Conservation (phyloP, 2,888 invertebrate species). For the Smittia aterrima region DNA sequence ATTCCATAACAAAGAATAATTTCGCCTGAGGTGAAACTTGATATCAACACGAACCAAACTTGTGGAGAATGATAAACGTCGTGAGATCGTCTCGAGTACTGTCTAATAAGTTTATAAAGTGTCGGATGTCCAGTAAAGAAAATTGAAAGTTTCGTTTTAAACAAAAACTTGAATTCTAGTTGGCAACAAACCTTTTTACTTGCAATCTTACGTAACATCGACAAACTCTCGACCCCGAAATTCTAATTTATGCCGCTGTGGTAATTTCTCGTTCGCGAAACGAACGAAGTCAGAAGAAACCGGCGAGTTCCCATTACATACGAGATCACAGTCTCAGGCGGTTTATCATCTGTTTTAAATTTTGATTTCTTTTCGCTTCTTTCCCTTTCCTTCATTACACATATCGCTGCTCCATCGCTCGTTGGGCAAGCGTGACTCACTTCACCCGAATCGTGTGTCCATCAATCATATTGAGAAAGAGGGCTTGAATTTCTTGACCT, state of each 20-base stretch:
- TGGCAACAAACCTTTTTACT: no score
- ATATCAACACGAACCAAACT: no score
- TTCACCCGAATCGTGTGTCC: not conserved
- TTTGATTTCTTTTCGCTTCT: slow-evolving; percentile 8
- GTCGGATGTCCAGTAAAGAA: no score
- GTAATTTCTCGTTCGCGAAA: not conserved
- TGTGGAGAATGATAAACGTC: no score
- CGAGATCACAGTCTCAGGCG: not conserved
- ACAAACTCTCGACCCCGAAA: not conserved
- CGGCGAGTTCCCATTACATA: not conserved
- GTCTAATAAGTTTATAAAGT: no score
- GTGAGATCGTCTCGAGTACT: no score
- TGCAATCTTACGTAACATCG: no score
- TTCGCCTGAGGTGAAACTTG: no score
- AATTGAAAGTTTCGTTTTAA: no score
- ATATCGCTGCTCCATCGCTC: no score
- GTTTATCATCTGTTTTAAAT: slow-evolving; percentile 17
- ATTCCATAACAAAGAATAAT: no score
- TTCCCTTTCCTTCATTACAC: slow-evolving; percentile 13
- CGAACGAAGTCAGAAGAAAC: not conserved
- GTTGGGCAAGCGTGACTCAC: not conserved
- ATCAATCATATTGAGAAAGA: not conserved
- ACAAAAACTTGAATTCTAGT: no score
- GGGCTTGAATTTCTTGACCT: not conserved
- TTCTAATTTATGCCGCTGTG: not conserved